Percentiles rank a stretch among this genome's conserved stretches.
Evolutionary conservation across 2,888 invertebrate genomes (phyloP).

Genomic region (Leptinotarsa rubiginosa): DNA sequence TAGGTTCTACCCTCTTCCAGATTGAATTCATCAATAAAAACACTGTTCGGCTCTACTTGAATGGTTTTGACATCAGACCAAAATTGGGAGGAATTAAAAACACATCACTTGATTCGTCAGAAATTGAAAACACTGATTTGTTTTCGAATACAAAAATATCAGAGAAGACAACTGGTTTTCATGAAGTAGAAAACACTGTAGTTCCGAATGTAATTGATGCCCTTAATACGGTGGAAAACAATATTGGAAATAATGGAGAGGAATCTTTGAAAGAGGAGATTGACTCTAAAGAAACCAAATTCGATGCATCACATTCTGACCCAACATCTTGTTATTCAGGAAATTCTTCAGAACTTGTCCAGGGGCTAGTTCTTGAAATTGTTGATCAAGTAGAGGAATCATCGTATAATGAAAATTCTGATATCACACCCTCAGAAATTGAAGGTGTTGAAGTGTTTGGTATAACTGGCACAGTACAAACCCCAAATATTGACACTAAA

Average conservation of each 20-base stretch:
- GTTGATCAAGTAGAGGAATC: background rate
- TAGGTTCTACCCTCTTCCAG: constrained; percentile 55
- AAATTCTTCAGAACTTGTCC: background rate
- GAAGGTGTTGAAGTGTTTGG: too few relatives aligned
- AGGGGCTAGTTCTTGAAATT: background rate
- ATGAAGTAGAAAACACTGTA: background rate
- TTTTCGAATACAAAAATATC: background rate
- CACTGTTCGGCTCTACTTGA: constrained; percentile 56
- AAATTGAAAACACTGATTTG: constrained; percentile 17
- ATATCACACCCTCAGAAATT: too few relatives aligned
- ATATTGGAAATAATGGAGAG: background rate
- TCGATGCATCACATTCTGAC: background rate
- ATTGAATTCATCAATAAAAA: constrained; percentile 57
- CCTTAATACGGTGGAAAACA: background rate
- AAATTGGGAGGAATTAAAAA: constrained; percentile 50
- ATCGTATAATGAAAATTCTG: background rate
- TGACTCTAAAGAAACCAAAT: too few relatives aligned
- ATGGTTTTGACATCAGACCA: constrained; percentile 57
- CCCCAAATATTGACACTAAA: too few relatives aligned
- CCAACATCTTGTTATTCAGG: background rate
- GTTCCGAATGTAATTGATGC: background rate
- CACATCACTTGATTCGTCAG: constrained; percentile 14
- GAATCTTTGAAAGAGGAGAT: background rate
- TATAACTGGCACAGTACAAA: too few relatives aligned
- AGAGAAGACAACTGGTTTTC: background rate